These are phyloP conservation scores for Dendronephthya gigantea DNA, from an alignment of 64 coral and sea anemone genomes.

Conservation along the genomic window DNA sequence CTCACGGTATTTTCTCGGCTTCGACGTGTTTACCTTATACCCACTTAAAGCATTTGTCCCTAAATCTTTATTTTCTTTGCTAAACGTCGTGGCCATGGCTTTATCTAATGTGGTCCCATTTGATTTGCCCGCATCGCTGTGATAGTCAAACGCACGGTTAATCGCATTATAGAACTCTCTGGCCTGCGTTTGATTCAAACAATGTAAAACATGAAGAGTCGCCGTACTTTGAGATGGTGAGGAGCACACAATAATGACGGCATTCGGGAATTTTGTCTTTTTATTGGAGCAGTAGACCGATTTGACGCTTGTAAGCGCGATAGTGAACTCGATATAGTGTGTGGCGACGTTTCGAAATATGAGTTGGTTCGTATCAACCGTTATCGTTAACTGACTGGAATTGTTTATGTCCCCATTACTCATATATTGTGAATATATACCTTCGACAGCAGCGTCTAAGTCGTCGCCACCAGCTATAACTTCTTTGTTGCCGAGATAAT, in stretches of 20 bases:
- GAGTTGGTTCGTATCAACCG: not conserved
- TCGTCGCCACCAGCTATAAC: not conserved
- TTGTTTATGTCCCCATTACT: not conserved
- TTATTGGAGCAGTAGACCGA: not conserved
- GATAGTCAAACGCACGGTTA: not conserved
- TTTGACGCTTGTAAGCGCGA: not conserved
- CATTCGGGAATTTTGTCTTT: not conserved
- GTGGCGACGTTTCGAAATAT: not conserved
- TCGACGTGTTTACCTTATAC: not conserved
- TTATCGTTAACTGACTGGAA: not conserved
- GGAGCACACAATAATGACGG: not conserved
- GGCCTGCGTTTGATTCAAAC: not conserved
- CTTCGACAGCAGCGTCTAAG: not conserved
- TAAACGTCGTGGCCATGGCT: not conserved
- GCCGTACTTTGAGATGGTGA: not conserved
- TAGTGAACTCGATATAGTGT: not conserved
- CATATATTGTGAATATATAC: slow-evolving; percentile 6
- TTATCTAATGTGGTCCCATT: not conserved
- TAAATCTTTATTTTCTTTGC: not conserved
- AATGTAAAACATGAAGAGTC: not conserved
- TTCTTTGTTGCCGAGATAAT: not conserved
- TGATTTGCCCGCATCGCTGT: not conserved
- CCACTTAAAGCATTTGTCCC: not conserved
- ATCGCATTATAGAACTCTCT: not conserved
- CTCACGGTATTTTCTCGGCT: not conserved